Percentiles rank a stretch among this genome's conserved stretches.
Conservation (phyloP, 2,113 vertebrate species). For the Microcebus griseorufus region DNA sequence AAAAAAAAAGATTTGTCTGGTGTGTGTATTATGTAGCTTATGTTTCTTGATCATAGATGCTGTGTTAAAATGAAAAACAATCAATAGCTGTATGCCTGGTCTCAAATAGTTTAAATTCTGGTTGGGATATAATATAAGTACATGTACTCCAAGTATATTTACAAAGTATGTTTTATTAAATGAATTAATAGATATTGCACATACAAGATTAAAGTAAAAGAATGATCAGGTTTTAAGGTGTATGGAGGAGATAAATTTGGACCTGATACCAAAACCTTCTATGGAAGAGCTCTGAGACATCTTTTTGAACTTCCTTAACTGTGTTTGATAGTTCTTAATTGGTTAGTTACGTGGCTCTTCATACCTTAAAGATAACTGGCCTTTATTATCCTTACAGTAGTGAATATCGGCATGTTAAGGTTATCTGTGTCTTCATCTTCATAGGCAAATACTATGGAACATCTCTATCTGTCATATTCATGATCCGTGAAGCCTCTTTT, state of each 20-base stretch:
- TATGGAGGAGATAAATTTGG: not conserved
- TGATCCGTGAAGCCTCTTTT: slow-evolving; percentile 42
- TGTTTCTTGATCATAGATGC: not conserved
- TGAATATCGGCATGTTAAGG: not conserved
- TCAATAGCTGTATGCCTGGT: not conserved
- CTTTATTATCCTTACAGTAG: not conserved
- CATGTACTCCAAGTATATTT: not conserved
- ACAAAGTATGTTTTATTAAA: not conserved
- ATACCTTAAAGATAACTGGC: not conserved
- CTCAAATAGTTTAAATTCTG: not conserved
- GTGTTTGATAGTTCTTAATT: not conserved
- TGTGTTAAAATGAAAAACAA: not conserved
- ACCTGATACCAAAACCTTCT: not conserved
- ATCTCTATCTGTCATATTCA: slow-evolving; percentile 46
- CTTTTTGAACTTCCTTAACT: not conserved
- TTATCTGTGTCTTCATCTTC: slow-evolving; percentile 25
- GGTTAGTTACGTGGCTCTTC: not conserved
- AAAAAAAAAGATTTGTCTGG: not conserved
- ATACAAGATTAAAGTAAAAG: not conserved
- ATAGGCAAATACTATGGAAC: not conserved
- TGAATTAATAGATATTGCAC: not conserved
- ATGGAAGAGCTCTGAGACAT: not conserved
- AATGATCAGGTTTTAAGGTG: not conserved
- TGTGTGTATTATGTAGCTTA: not conserved
- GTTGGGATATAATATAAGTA: not conserved